Evolutionary conservation across 2,113 vertebrate genomes (phyloP).

Genomic region (Reinhardtius hippoglossoides): DNA sequence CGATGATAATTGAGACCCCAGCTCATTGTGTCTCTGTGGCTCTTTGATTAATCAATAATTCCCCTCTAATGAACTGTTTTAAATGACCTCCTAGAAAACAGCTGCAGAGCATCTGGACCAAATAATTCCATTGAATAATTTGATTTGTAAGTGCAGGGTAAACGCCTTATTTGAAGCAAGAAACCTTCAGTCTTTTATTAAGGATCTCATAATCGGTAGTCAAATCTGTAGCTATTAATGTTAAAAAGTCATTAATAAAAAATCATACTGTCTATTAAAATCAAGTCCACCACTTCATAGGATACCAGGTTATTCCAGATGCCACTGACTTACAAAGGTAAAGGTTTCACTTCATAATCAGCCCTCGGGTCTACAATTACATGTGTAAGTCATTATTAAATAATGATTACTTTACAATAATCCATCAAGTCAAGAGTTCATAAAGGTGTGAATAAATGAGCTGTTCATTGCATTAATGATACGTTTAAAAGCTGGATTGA

Average conservation of each 20-base stretch:
- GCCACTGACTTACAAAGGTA: background rate
- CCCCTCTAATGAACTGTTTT: conserved; percentile 4
- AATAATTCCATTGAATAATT: conserved; percentile 30
- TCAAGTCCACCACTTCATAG: conserved; percentile 1
- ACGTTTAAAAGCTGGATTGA: too few species aligned
- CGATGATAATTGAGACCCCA: too few species aligned
- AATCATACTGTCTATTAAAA: conserved; percentile 29
- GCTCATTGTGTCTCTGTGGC: background rate
- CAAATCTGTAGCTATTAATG: conserved; percentile 35
- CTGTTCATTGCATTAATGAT: background rate
- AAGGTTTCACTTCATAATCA: background rate
- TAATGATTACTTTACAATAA: conserved; percentile 2
- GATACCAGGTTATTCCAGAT: background rate
- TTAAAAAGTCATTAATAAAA: conserved; percentile 62
- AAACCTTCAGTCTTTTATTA: conserved; percentile 40
- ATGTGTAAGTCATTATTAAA: conserved; percentile 1
- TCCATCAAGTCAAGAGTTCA: conserved; percentile 13
- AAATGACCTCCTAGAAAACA: conserved; percentile 15
- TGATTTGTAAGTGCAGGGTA: conserved; percentile 35
- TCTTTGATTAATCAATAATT: background rate
- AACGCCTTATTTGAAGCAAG: conserved; percentile 40
- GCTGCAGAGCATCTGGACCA: conserved; percentile 38
- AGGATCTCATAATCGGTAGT: conserved; percentile 25
- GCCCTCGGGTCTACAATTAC: background rate
- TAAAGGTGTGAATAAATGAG: conserved; percentile 18